These are phyloP conservation scores for Cherax quadricarinatus DNA, from an alignment of 1,140 invertebrate species.

Conservation along the genomic window DNA sequence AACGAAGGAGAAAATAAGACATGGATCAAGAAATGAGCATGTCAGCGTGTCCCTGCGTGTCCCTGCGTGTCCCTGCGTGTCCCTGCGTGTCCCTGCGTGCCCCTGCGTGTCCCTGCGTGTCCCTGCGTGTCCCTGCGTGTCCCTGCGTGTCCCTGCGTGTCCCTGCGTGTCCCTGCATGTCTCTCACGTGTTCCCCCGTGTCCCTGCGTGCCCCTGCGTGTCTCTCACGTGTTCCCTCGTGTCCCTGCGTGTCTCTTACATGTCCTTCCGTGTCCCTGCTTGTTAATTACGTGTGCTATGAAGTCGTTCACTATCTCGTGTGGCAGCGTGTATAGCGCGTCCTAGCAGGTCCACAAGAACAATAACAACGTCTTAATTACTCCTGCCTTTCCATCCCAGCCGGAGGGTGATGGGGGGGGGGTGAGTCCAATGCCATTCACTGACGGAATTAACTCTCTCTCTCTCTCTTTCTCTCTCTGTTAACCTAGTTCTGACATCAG, in stretches of 20 bases:
- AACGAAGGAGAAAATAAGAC: no score
- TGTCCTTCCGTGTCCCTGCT: neutral
- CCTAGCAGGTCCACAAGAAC: neutral
- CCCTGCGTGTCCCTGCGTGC: no score
- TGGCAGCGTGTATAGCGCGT: neutral
- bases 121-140: neutral
- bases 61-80: neutral
- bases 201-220: neutral
- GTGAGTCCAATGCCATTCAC: neutral
- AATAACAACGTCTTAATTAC: neutral
- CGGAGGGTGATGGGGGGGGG: no score
- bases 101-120: neutral
- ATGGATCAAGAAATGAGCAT: no score
- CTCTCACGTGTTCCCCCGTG: neutral
- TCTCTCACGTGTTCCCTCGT: neutral
- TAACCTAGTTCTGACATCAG: no score
- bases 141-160: neutral
- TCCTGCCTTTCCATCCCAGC: neutral
- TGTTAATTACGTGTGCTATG: neutral
- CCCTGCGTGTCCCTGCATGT: neutral
- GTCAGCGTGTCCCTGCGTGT: no score
- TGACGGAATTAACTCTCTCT: neutral
- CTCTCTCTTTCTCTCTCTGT: no score
- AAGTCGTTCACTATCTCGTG: neutral
- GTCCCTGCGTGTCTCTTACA: no score